phyloP scores from a whole-genome alignment of 2,113 vertebrate genomes.

The Enhydra lutris region DNA sequence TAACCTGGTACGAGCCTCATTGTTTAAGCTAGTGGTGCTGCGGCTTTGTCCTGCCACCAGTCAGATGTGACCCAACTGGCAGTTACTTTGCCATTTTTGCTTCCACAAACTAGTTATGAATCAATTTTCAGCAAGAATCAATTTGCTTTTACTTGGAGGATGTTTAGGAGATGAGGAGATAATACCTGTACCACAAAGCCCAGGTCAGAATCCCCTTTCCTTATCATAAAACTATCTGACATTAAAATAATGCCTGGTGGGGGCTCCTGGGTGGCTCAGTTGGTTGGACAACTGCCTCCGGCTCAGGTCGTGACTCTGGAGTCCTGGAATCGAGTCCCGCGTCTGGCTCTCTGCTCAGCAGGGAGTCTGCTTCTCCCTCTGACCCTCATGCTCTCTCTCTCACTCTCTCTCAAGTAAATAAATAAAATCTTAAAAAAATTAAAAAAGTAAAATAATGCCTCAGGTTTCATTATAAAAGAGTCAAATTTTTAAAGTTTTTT shows the following conservation, averaged over 20 bases:
- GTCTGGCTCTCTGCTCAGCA: no score
- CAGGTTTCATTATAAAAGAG: not conserved
- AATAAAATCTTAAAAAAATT: no score
- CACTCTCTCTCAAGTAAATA: no score
- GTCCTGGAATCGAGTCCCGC: no score
- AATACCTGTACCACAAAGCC: not conserved
- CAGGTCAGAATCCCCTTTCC: not conserved
- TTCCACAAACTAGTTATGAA: not conserved
- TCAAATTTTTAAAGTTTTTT: not conserved
- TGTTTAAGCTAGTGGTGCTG: not conserved
- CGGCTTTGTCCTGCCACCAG: not conserved
- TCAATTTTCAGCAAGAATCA: no score
- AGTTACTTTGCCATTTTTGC: not conserved
- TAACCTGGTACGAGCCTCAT: not conserved
- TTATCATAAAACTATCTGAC: not conserved
- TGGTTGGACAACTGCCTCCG: no score
- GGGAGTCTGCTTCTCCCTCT: no score
- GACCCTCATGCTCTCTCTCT: no score
- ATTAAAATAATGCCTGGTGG: not conserved
- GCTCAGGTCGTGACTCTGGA: no score
- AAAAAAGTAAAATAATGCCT: not conserved
- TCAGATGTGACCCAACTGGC: not conserved
- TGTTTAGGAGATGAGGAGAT: not conserved
- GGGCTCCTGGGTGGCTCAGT: no score
- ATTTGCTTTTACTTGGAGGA: not conserved